Evolutionary conservation across 30 jellyfish, hydroid and myxozoan genomes (phyloP).

Genomic region (Aurelia aurita complex sp. Pacific): DNA sequence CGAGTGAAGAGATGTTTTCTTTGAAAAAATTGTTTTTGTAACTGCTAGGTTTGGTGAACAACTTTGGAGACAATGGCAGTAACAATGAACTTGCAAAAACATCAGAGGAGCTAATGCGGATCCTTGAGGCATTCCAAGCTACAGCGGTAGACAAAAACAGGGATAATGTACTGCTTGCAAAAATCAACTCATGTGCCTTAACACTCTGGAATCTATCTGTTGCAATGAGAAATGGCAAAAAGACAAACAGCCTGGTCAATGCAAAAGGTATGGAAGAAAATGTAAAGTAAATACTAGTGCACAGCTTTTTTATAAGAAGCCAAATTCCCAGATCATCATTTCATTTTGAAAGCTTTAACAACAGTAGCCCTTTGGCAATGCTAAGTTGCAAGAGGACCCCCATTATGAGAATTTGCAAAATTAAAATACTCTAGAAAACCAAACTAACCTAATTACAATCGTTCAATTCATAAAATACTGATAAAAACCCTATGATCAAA

Average conservation of each 20-base stretch:
- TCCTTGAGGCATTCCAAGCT: constrained; percentile 20
- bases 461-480: no score
- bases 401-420: no score
- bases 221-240: constrained; percentile 72
- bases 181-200: constrained; percentile 66
- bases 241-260: constrained; percentile 36
- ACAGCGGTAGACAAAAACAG: constrained; percentile 3
- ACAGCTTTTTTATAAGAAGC: no score
- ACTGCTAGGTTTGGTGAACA: constrained; percentile 13
- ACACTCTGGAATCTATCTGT: constrained; percentile 78
- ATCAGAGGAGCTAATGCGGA: constrained; percentile 20
- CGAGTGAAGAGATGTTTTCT: no score
- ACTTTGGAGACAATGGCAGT: not conserved
- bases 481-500: no score
- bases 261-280: constrained; percentile 65
- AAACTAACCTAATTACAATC: no score
- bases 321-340: no score
- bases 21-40: not conserved
- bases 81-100: not conserved
- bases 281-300: no score
- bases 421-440: no score
- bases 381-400: no score
- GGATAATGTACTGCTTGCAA: constrained; percentile 44
- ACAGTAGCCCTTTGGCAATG: no score
- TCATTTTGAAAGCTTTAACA: no score